Evolutionary conservation across 2,113 vertebrate genomes (phyloP).

Genomic region (Sarotherodon lohbergeri): DNA sequence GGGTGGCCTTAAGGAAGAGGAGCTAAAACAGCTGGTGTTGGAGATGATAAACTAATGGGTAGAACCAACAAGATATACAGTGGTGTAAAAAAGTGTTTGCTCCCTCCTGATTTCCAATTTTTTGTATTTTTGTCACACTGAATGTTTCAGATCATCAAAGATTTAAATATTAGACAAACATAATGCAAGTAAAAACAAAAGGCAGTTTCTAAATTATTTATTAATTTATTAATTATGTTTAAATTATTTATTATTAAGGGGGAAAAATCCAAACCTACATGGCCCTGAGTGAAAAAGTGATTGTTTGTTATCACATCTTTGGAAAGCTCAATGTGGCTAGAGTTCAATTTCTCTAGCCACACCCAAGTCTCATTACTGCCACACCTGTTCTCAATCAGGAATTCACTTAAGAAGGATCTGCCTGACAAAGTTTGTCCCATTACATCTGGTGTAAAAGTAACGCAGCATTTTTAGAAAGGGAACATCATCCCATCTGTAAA

Average conservation of each 20-base stretch:
- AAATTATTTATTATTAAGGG: background rate
- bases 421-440: background rate
- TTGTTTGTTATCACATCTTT: background rate
- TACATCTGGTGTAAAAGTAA: background rate
- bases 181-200: background rate
- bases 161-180: background rate
- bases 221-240: background rate
- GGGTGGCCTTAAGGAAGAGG: background rate
- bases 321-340: background rate
- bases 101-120: fast-evolving
- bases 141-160: background rate
- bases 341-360: background rate
- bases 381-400: background rate
- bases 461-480: background rate
- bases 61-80: background rate
- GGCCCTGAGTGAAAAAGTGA: background rate
- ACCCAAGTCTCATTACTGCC: background rate
- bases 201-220: background rate
- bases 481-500: background rate
- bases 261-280: background rate
- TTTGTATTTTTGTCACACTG: fast-evolving
- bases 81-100: background rate
- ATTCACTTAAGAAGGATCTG: background rate
- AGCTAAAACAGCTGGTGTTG: background rate
- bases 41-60: background rate